These are phyloP conservation scores for Lepas anatifera DNA, from an alignment of 2,888 invertebrate species.

Conservation along the genomic window DNA sequence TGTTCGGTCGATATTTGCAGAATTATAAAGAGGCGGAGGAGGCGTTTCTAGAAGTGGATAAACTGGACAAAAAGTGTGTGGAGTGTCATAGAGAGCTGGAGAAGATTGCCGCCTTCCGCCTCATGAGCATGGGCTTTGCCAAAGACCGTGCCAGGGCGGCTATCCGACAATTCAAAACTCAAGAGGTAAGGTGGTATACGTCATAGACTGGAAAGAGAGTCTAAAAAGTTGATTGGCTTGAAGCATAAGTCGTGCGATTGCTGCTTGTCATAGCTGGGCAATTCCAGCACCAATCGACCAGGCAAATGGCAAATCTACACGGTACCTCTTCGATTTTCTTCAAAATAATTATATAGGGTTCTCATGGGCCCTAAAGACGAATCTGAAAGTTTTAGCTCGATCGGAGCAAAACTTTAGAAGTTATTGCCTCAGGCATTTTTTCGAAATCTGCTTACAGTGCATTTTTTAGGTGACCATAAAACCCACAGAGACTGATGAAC, in stretches of 20 bases:
- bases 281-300: no score
- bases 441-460: no score
- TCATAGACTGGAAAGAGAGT: neutral
- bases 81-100: constrained; percentile 35
- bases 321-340: no score
- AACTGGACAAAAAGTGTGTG: constrained; percentile 36
- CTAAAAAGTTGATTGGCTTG: neutral
- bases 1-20: no score
- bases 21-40: constrained; percentile 36
- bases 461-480: no score
- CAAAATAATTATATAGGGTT: no score
- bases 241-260: neutral
- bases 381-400: no score
- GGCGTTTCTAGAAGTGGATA: constrained; percentile 36
- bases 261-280: no score
- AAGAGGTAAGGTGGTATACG: neutral
- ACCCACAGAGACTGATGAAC: no score
- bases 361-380: no score
- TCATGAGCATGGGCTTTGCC: constrained; percentile 28
- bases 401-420: neutral
- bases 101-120: constrained; percentile 33
- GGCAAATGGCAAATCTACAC: no score
- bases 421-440: no score
- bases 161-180: constrained; percentile 6
- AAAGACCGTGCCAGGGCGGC: constrained; percentile 16